Evolutionary conservation across 2,113 vertebrate genomes (phyloP), one percentile per base, ranked within the genome.

Genomic region (Gallinago paraguaiae): DNA sequence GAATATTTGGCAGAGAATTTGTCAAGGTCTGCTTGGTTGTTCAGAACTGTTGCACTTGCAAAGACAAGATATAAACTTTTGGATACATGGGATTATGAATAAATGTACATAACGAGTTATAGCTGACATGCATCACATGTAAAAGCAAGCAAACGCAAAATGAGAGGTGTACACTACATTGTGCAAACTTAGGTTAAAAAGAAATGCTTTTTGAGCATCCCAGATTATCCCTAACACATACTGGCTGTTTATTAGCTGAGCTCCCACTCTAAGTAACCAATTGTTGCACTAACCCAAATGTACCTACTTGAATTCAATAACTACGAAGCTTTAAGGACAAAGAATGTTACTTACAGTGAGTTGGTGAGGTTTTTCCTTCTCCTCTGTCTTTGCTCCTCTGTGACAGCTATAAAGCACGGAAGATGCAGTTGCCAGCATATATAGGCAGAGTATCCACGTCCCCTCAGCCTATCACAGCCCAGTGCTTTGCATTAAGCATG

Each of bases 401-500:
- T 96, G 96, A 94, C 97, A 97, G 97, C 88, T 97, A 46, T 92
- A 95, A 95, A 96, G 86, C 88, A 0, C 78, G 82, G 93, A 97
- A 90, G 96, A 96, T 96, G 96, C 45, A 63, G 96, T 53, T 97
- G 93, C 96, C 95, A 70, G 93, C 95, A 96, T 93, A 97, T 97
- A 97, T 96, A 97, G 96, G 95, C 96, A 97, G 82, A 96, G 95
- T 92, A 95, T 69, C 97, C 93, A 61, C 70, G n/a, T 94, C 88
- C 83, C 87, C 35, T 30, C 96, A 97, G 97, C 98, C 98, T 98
- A 98, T 98, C 98, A 98, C 96, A 96, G 85, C 43, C 20, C 77
- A 82, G 54, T 4, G 69, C 91, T 97, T 91, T 86, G 97, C 97
- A 94, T 65, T 82, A 82, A 96, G 74, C 82, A 31, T 39, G 89